Evolutionary conservation across 2,113 vertebrate genomes (phyloP), one percentile per base, ranked within the genome.

Genomic region (Gambusia affinis): DNA sequence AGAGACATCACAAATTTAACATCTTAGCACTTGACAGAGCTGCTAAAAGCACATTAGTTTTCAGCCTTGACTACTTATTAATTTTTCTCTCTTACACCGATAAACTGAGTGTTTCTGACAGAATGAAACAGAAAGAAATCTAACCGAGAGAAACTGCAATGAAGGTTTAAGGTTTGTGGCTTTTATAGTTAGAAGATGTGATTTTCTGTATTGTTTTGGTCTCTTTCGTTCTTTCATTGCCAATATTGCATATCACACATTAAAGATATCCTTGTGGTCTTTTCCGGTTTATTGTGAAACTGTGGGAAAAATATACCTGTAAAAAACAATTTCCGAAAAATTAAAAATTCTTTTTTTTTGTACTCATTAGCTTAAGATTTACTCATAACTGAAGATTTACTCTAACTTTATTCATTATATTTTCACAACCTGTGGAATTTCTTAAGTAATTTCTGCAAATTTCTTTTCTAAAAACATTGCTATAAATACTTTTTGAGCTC

Each of bases 21-120:
- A 60, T 66, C 57, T 67, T 44, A 39, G 54, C 57, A 42, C 29
- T 51, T 66, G 54, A 61, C 12, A 47, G 19, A 70, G 39, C n/a
- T 51, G 74, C 31, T 51, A 51, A 68, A 51, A 68, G 42, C 39
- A 51, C 28, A 51, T 22, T 28, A 29, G 29, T 11, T 31, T 68
- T 68, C 29, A 4, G 47, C 67, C 47, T n/a, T 69, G 15, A 57
- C 10, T 54, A 7, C 4, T 14, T 29, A 57, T 33, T 3, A 69
- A 57, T 14, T 0, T 22, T 33, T 1, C 47, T 31, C 11, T 11
- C 29, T 22, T 2, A 44, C 4, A 44, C 39, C 7, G 27, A 51
- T 51, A 51, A 51, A 51, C 17, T 1, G 17, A 51, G 44, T 15
- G 44, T 51, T 51, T 51, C 14, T 10, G 10, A 37, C 35, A 37